A percentile compares a stretch with the other conserved stretches of the same genome.
These are phyloP conservation scores for Rapana venosa DNA, from an alignment of 2,888 invertebrate species.

Conservation along the genomic window DNA sequence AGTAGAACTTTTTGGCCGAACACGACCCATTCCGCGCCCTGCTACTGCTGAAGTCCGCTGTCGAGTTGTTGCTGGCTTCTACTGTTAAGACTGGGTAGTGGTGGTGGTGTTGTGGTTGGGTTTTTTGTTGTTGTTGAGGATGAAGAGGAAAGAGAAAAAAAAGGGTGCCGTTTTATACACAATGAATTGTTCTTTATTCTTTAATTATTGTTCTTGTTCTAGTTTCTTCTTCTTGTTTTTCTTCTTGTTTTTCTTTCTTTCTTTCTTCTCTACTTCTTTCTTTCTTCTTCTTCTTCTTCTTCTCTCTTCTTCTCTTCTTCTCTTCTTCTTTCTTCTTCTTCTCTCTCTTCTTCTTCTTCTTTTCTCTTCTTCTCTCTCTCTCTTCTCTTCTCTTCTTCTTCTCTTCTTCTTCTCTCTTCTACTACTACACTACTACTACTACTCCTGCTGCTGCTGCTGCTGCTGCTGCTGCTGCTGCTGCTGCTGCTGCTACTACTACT, in stretches of 20 bases:
- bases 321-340: neutral
- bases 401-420: neutral
- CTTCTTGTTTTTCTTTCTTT: too few relatives aligned
- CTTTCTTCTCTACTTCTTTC: too few relatives aligned
- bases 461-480: too few relatives aligned
- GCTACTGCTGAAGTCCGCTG: neutral
- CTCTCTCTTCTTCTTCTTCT: neutral
- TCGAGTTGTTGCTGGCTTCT: neutral
- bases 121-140: too few relatives aligned
- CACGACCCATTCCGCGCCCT: constrained; percentile 33
- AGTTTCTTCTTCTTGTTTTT: too few relatives aligned
- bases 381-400: neutral
- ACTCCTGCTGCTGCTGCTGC: too few relatives aligned
- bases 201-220: too few relatives aligned
- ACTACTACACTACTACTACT: too few relatives aligned
- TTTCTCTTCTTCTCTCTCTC: neutral
- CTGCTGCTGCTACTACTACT: too few relatives aligned
- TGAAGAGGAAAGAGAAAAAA: neutral
- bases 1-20: constrained; percentile 25
- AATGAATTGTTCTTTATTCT: neutral
- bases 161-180: neutral
- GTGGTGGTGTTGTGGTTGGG: too few relatives aligned
- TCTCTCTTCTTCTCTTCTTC: neutral
- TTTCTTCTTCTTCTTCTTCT: too few relatives aligned
- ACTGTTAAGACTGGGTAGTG: neutral